A percentile compares a stretch with the other conserved stretches of the same genome.
Evolutionary conservation across 2,113 vertebrate species (phyloP).

Genomic region (Nothocercus nigrocapillus): DNA sequence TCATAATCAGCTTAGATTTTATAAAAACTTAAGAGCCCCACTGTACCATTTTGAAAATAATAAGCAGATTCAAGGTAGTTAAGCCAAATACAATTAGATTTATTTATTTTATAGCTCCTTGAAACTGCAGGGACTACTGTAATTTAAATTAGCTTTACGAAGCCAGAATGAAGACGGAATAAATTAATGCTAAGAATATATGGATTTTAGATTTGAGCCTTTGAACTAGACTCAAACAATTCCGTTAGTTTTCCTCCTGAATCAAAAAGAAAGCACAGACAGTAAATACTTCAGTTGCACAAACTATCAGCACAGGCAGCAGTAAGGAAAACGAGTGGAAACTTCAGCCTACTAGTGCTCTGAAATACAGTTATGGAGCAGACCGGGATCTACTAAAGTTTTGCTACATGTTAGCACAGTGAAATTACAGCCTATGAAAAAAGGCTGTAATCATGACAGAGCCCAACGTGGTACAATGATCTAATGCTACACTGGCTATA

Average conservation of each 20-base stretch:
- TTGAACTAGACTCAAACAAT: not conserved
- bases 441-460: not conserved
- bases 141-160: slow-evolving; percentile 27
- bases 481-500: fast-evolving
- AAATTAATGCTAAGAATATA: not conserved
- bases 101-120: slow-evolving; percentile 13
- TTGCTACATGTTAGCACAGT: not conserved
- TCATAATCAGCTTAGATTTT: slow-evolving; percentile 2
- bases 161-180: not conserved
- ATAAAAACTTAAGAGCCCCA: not conserved
- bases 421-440: not conserved
- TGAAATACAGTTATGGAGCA: not conserved
- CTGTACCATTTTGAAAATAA: not conserved
- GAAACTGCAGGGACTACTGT: not conserved
- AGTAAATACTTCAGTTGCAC: not conserved
- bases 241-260: not conserved
- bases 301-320: not conserved
- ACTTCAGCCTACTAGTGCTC: not conserved
- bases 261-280: not conserved
- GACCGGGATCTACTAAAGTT: not conserved
- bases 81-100: slow-evolving; percentile 2
- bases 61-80: not conserved
- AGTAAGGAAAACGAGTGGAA: not conserved
- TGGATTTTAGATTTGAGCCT: not conserved
- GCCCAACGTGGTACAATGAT: not conserved